Evolutionary conservation across 2,113 vertebrate species (phyloP).

Genomic region (Macquaria ambigua): DNA sequence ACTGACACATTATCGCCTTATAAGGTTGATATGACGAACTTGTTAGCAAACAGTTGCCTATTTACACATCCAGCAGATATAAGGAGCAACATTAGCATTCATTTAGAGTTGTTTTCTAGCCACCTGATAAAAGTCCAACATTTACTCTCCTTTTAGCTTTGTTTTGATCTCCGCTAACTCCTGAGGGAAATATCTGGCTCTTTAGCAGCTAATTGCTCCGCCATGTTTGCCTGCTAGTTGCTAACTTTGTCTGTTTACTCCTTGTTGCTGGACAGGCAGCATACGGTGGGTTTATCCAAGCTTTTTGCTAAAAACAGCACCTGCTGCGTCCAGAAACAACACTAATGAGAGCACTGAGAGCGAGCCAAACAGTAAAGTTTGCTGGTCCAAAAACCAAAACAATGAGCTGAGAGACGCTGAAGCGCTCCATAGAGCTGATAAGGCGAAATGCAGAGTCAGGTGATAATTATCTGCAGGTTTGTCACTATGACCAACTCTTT

Average conservation of each 20-base stretch:
- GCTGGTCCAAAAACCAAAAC: neutral
- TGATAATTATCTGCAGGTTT: neutral
- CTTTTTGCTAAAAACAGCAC: neutral
- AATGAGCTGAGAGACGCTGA: neutral
- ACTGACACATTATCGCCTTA: neutral
- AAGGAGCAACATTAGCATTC: too few species aligned
- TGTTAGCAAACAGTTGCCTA: neutral
- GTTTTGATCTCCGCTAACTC: neutral
- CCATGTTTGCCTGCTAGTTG: neutral
- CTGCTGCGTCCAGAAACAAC: neutral
- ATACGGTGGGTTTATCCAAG: neutral
- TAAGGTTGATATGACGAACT: too few species aligned
- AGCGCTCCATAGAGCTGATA: neutral
- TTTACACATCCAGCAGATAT: too few species aligned
- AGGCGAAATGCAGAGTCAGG: neutral
- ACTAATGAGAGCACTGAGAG: neutral
- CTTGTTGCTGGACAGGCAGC: neutral
- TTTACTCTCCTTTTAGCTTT: neutral
- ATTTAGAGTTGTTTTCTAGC: neutral
- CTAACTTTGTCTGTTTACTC: neutral
- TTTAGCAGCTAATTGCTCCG: neutral
- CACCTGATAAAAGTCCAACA: neutral
- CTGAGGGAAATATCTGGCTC: neutral
- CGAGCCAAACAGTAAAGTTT: neutral
- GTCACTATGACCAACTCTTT: neutral